Percentiles rank a stretch among this genome's conserved stretches.
Evolutionary conservation across 2,888 invertebrate species (phyloP).

Genomic region (Temnothorax unifasciatus): DNA sequence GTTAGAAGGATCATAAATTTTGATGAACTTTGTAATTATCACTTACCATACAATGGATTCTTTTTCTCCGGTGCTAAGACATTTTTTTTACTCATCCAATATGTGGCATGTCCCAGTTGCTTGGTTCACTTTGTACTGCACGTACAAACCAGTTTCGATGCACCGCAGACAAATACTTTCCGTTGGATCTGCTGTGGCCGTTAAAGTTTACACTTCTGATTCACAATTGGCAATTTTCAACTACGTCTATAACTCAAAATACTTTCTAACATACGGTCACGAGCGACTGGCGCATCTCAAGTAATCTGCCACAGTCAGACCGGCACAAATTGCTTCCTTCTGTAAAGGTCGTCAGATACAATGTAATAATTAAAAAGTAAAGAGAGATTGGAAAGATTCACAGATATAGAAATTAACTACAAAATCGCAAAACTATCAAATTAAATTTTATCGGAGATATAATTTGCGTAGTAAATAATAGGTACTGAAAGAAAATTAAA

Average conservation of each 20-base stretch:
- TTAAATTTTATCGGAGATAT: neutral
- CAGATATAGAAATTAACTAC: neutral
- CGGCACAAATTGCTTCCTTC: slow-evolving; percentile 53
- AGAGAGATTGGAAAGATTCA: neutral
- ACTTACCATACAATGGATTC: neutral
- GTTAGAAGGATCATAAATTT: slow-evolving; percentile 15
- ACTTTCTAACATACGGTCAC: slow-evolving; percentile 39
- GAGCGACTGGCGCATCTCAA: slow-evolving; percentile 7
- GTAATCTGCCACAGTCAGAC: slow-evolving; percentile 11
- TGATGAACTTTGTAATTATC: neutral
- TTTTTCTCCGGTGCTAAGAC: neutral
- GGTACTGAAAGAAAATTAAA: neutral
- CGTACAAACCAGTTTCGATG: slow-evolving; percentile 71
- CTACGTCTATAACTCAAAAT: slow-evolving; percentile 12
- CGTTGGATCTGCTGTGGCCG: slow-evolving; percentile 12
- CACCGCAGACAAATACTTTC: slow-evolving; percentile 66
- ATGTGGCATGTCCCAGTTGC: slow-evolving; percentile 75
- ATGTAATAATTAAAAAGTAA: neutral
- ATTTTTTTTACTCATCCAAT: slow-evolving; percentile 64
- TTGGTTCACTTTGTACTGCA: slow-evolving; percentile 73
- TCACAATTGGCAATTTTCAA: slow-evolving; percentile 3
- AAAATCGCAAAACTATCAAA: neutral
- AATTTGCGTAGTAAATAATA: neutral
- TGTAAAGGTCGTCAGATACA: slow-evolving; percentile 2
- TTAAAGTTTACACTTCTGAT: slow-evolving; percentile 27